Conservation (phyloP, 1,140 invertebrate genomes). For the Bombus difficillimus region DNA sequence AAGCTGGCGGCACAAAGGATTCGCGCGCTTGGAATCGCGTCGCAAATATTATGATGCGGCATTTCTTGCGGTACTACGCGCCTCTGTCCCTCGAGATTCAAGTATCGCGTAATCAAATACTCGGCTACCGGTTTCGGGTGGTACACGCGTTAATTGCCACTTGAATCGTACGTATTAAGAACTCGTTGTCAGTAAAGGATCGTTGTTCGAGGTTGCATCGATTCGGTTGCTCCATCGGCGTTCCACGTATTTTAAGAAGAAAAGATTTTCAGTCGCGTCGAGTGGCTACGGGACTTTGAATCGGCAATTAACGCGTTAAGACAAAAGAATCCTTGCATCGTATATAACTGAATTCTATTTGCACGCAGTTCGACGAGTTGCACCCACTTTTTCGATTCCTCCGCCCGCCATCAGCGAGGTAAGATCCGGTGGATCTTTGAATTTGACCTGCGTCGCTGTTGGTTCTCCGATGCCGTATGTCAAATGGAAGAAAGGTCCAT, state of each 20-base stretch:
- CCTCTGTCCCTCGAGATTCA: constrained; percentile 1
- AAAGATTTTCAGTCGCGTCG: no score
- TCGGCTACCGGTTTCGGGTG: neutral
- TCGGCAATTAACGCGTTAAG: no score
- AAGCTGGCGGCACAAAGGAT: constrained; percentile 59
- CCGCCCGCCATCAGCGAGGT: constrained; percentile 93
- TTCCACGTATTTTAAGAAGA: no score
- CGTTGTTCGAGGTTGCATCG: neutral
- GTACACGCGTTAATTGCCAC: neutral
- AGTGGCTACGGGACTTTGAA: no score
- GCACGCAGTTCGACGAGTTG: constrained; percentile 92
- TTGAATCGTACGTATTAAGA: neutral
- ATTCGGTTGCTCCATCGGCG: no score
- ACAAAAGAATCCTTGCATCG: no score
- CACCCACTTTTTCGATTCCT: constrained; percentile 96
- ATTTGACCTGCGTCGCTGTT: constrained; percentile 97
- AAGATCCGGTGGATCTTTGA: constrained; percentile 93
- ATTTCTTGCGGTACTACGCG: constrained; percentile 27
- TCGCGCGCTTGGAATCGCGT: constrained; percentile 43
- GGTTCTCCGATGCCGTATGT: constrained; percentile 99
- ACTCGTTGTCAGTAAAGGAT: neutral
- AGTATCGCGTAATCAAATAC: constrained; percentile 35
- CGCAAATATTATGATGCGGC: constrained; percentile 50
- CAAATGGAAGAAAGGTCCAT: constrained; percentile 94
- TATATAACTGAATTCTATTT: neutral